Percentiles rank a stretch among this genome's conserved stretches.
These are phyloP conservation scores for Apis dorsata DNA, from an alignment of 1,140 invertebrate species.

Conservation along the genomic window DNA sequence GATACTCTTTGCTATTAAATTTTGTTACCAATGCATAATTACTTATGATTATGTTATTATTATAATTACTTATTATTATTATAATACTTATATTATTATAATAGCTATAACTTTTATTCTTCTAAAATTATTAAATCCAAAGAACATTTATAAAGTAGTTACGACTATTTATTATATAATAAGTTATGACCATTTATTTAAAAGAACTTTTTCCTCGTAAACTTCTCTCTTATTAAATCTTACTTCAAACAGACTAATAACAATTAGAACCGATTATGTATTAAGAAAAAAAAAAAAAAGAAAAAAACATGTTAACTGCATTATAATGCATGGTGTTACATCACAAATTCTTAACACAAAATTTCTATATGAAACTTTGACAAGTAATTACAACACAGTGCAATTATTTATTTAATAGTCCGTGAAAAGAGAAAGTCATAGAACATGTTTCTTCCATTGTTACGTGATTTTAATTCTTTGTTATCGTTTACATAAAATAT, in stretches of 20 bases:
- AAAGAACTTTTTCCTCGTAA: background rate
- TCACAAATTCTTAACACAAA: background rate
- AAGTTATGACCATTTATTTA: no score
- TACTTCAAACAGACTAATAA: background rate
- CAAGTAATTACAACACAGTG: constrained; percentile 14
- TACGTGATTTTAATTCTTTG: constrained; percentile 7
- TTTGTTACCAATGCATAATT: no score
- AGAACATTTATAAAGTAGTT: no score
- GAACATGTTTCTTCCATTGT: constrained; percentile 18
- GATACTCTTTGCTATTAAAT: no score
- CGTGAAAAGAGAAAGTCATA: constrained; percentile 31
- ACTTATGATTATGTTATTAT: no score
- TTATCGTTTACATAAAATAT: background rate
- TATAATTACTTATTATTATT: no score
- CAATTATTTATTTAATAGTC: constrained; percentile 42
- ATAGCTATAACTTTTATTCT: no score
- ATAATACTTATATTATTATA: no score
- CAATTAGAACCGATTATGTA: background rate
- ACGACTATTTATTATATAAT: no score
- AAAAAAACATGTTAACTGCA: background rate
- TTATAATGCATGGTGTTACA: background rate
- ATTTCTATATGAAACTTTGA: background rate
- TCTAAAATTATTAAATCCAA: no score
- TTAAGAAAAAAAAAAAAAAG: no score
- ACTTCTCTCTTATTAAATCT: background rate